These are phyloP conservation scores for Parnassius orleans DNA, from an alignment of 2,888 invertebrate species.

Conservation along the genomic window DNA sequence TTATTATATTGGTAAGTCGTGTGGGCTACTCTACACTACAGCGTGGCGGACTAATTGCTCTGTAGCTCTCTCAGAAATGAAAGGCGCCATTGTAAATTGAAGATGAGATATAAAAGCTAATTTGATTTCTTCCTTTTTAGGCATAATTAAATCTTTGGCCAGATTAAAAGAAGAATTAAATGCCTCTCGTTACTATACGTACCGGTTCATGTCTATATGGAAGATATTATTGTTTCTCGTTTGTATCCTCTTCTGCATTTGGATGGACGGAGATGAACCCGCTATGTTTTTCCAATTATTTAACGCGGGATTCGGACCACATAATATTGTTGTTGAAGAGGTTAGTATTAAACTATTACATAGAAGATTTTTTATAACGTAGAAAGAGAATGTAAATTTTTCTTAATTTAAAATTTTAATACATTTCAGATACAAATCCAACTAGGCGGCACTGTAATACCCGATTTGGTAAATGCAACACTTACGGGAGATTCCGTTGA, in stretches of 20 bases:
- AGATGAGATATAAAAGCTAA: background rate
- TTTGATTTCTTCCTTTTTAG: conserved; percentile 54
- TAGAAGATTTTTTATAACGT: background rate
- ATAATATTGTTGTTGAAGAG: conserved; percentile 89
- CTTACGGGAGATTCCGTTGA: conserved; percentile 88
- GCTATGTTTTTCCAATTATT: conserved; percentile 89
- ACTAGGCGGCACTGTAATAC: conserved; percentile 81
- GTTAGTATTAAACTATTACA: conserved; percentile 48
- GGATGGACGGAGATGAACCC: conserved; percentile 88
- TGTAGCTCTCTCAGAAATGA: too few species aligned
- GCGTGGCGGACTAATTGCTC: too few species aligned
- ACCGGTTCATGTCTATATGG: conserved; percentile 95
- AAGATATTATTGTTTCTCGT: conserved; percentile 91
- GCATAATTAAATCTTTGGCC: conserved; percentile 86
- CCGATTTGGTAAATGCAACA: conserved; percentile 88
- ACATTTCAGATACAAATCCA: conserved; percentile 80
- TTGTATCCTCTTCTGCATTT: conserved; percentile 85
- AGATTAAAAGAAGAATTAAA: conserved; percentile 90
- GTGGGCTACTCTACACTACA: too few species aligned
- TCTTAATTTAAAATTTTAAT: background rate
- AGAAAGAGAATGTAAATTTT: too few species aligned
- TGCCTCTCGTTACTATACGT: conserved; percentile 92
- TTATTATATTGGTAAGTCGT: too few species aligned
- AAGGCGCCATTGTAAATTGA: background rate
- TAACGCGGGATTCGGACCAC: conserved; percentile 87